Base-by-base conservation (phyloP, 1,140 invertebrate genomes). In the Heliconius hewitsoni region DNA sequence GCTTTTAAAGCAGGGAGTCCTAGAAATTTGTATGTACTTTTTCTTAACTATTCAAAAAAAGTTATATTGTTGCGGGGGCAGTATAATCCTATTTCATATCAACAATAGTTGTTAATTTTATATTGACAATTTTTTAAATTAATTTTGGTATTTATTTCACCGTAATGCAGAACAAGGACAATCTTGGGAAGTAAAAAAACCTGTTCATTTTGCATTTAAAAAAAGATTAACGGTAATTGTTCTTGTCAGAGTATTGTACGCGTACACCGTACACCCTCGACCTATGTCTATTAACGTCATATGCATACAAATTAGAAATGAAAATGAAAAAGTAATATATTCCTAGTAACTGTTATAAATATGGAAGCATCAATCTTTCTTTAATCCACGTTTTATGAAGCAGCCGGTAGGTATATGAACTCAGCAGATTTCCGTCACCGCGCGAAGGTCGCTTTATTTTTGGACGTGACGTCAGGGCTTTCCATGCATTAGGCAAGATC, bases 381-480 rank as follows among this genome's bases (percentile, higher is more conserved):
- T 83, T 83, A 80, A 85, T 83, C 74, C 79, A 76, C 75, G 52
- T 80, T 77, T 77, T 85, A 84, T 85, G 84, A 88, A 88, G 83
- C 84, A 84, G 82, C 83, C 77, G 75, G 71, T 88, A 8, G 75
- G 71, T 88, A 8, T 52, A 84, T 87, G 87, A 84, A 85, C 85
- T 85, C 84, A 86, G 83, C 87, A 84, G 77, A 88, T 90, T 90
- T 84, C 88, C 87, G 88, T 90, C 86, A 89, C 83, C 77, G 84
- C 73, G 76, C 84, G 90, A 91, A 91, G 90, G 89, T 85, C 89
- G 85, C 76, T 81, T 76, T 91, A 91, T 92, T 91, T 91, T 86
- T 79, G 89, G 86, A 79, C 55, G 57, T 23, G 89, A 90, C 88
- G 89, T 91, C 89, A 92, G 78, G 30, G 82, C 85, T 91, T 91